Evolutionary conservation across 2,113 vertebrate species (phyloP).

Genomic region (rat (Rattus norvegicus)): GRCr8 NC_086022.1:51261001-51261500

Average conservation of each 20-base stretch:
- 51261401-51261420: not conserved
- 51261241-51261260: too few species aligned
- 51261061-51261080: not conserved
- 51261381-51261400: not conserved
- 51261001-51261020: not conserved
- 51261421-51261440: not conserved
- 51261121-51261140: not conserved
- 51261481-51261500: not conserved
- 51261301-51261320: not conserved
- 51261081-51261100: not conserved
- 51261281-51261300: not conserved
- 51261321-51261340: too few species aligned
- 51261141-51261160: not conserved
- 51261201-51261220: too few species aligned
- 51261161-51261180: not conserved
- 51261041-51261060: not conserved
- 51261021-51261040: not conserved
- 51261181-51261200: not conserved
- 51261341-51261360: not conserved
- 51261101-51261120: not conserved
- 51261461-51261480: not conserved
- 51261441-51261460: not conserved
- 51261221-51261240: accelerated
- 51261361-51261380: not conserved
- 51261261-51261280: not conserved